Percentiles rank a stretch among this genome's conserved stretches.
phyloP scores from a whole-genome alignment of 2,113 vertebrate species.

The human (Homo sapiens) region DNA sequence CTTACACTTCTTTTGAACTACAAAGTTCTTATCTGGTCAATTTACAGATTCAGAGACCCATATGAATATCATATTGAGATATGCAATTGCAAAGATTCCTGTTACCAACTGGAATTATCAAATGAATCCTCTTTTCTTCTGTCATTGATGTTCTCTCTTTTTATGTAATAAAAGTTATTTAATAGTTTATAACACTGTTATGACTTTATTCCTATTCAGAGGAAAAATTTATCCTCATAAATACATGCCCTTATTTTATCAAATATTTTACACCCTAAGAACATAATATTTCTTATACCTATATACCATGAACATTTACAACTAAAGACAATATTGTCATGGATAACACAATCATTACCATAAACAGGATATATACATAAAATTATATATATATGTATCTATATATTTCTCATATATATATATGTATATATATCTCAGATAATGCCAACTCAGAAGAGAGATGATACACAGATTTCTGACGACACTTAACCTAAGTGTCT shows the following conservation, averaged over 20 bases:
- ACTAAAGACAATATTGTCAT: neutral
- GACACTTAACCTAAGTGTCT: neutral
- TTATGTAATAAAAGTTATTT: slow-evolving; percentile 1
- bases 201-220: neutral
- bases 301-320: neutral
- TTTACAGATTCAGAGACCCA: neutral
- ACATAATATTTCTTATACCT: neutral
- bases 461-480: neutral
- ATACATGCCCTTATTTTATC: neutral
- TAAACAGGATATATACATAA: neutral
- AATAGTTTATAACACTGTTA: neutral
- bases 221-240: neutral
- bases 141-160: neutral
- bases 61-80: neutral
- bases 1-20: slow-evolving; percentile 3
- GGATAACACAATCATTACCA: neutral
- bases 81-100: neutral
- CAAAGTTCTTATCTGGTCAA: neutral
- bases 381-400: neutral
- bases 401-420: neutral
- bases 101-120: neutral
- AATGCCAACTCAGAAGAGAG: neutral
- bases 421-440: too few species aligned
- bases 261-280: neutral
- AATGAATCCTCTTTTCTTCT: neutral